Evolutionary conservation across 2,888 invertebrate genomes (phyloP).

Genomic region (Morpho helenor): DNA sequence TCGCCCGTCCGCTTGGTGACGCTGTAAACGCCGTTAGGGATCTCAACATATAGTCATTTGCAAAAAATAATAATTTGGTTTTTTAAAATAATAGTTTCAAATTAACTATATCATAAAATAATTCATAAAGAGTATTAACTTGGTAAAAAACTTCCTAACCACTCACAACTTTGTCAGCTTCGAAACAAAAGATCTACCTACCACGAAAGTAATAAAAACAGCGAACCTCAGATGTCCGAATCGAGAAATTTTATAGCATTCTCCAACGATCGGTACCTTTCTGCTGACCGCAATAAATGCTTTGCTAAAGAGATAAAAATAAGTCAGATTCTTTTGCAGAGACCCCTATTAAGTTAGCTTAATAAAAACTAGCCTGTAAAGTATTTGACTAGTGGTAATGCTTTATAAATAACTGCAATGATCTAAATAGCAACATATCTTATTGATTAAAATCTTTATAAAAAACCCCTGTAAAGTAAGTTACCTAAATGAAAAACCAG

Average conservation of each 20-base stretch:
- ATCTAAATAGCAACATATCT: not conserved
- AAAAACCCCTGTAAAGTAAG: conserved; percentile 44
- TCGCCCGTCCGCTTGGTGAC: too few relatives aligned
- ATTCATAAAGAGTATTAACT: not conserved
- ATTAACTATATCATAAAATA: not conserved
- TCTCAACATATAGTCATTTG: too few relatives aligned
- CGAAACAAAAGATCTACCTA: conserved; percentile 10
- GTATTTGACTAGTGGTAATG: conserved; percentile 36
- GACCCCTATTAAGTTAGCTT: conserved; percentile 50
- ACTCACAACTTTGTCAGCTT: conserved; percentile 5
- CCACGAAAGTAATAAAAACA: conserved; percentile 32
- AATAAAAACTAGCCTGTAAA: conserved; percentile 44
- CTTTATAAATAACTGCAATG: not conserved
- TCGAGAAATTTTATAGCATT: conserved; percentile 47
- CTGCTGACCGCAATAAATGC: conserved; percentile 66
- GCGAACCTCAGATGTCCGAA: conserved; percentile 34
- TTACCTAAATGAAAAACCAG: conserved; percentile 45
- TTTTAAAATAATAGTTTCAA: too few relatives aligned
- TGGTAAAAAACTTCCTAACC: conserved; percentile 8
- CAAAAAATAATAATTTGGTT: too few relatives aligned
- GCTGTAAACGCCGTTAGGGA: too few relatives aligned
- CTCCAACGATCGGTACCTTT: conserved; percentile 59
- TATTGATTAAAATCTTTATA: not conserved
- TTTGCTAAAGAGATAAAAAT: conserved; percentile 62
- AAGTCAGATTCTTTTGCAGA: conserved; percentile 56